Evolutionary conservation across 2,797 vertebrate species (phyloP), one percentile per base, ranked within the genome.

Genomic region (Channa striata): DNA sequence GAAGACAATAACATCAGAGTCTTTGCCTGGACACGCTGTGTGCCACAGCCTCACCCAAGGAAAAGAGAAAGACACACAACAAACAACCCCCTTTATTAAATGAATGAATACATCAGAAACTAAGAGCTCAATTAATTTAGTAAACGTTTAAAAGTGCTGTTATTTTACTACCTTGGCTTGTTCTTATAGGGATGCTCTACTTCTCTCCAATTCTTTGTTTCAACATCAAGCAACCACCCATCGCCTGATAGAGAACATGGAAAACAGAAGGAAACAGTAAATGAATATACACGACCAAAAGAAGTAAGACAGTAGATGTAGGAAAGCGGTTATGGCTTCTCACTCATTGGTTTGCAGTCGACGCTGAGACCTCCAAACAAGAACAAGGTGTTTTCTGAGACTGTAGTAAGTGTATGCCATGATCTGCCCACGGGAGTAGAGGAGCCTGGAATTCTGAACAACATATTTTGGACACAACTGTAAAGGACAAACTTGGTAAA

Each of bases 1-100:
- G 79, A 99, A 99, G 81, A 99, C 97, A 87, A 98, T 92, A 71
- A 98, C 96, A 80, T 99, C 97, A 66, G 94, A 95, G 84, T 99
- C 96, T 88, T 93, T 96, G 39, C 95, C 95, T 16, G 92, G 87
- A 85, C 96, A 97, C 6, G 97, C 96, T 2, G 96, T 96, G 83
- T 99, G 97, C 97, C 97, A 99, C 86, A 98, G 91, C 83, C 97
- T 99, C 59, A 75, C 64, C 63, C 21, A 48, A 58, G 50, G 40
- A 30, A 42, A 16, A 1, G 3, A 11, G 20, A 62, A 52, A 59
- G 25, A 20, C 8, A 11, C 37, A 17, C 1, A 13, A 17, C 19
- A 49, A 25, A 64, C 2, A 20, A 7, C 5, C 11, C n/a, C 19
- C 5, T 11, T 11, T 13, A 34, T 3, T 8, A 20, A 20, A 13